These are phyloP conservation scores for Megathymus violae DNA, from an alignment of 1,140 invertebrate species.

Conservation along the genomic window DNA sequence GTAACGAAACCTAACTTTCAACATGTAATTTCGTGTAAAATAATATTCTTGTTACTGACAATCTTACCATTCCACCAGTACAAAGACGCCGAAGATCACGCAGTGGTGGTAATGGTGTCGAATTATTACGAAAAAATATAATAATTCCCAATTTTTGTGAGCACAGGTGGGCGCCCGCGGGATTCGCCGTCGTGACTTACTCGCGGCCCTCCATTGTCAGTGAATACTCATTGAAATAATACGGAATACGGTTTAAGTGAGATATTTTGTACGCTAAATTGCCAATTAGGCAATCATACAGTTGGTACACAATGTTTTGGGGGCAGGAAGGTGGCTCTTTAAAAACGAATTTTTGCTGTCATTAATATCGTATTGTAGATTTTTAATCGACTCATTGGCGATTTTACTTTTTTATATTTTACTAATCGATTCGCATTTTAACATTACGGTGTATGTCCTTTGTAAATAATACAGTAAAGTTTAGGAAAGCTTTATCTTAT, in stretches of 20 bases:
- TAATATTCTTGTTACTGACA: conserved; percentile 32
- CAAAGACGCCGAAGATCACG: conserved; percentile 46
- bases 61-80: conserved; percentile 36
- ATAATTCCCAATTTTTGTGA: conserved; percentile 64
- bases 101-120: conserved; percentile 58
- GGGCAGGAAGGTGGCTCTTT: conserved; percentile 14
- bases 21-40: conserved; percentile 23
- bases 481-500: too few relatives aligned
- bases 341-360: conserved; percentile 2
- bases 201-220: conserved; percentile 60
- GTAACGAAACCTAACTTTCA: conserved; percentile 21
- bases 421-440: too few relatives aligned
- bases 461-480: too few relatives aligned
- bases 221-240: conserved; percentile 59
- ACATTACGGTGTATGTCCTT: too few relatives aligned
- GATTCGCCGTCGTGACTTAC: conserved; percentile 77
- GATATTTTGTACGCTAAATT: conserved; percentile 55
- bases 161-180: conserved; percentile 73
- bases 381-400: background rate
- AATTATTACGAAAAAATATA: conserved; percentile 65
- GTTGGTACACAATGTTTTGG: conserved; percentile 40
- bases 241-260: conserved; percentile 55
- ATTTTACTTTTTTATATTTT: background rate
- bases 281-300: conserved; percentile 54
- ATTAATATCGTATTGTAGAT: background rate